Evolutionary conservation across 2,888 invertebrate genomes (phyloP).

Genomic region (Drosophila suboccidentalis): DNA sequence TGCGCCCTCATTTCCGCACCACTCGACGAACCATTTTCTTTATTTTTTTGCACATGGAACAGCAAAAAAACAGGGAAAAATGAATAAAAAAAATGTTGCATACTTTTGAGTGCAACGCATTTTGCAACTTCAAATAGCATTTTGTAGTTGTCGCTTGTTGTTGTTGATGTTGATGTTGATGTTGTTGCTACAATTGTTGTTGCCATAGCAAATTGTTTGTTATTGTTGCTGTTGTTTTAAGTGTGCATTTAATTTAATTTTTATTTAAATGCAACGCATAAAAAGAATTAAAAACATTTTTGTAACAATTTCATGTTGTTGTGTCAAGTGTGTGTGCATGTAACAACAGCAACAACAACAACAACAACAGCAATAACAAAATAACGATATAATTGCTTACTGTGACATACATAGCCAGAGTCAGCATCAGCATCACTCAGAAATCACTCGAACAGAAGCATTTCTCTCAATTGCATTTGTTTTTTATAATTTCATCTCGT

Average conservation of each 20-base stretch:
- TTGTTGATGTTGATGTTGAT: constrained; percentile 13
- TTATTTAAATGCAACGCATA: constrained; percentile 60
- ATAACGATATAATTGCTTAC: constrained; percentile 35
- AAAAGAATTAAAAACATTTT: constrained; percentile 47
- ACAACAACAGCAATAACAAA: constrained; percentile 12
- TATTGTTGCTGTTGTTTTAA: constrained; percentile 44
- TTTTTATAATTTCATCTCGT: neutral
- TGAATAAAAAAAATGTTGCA: constrained; percentile 54
- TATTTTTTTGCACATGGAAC: constrained; percentile 14
- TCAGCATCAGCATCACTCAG: constrained; percentile 12
- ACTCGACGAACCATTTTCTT: constrained; percentile 31
- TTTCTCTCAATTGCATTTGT: constrained; percentile 14
- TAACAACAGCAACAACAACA: constrained; percentile 25
- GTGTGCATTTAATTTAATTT: constrained; percentile 74
- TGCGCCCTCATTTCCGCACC: constrained; percentile 43
- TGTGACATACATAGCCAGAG: constrained; percentile 43
- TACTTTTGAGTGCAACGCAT: constrained; percentile 73
- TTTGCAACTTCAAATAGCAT: constrained; percentile 72
- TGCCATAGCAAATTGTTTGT: constrained; percentile 44
- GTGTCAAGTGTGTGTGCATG: constrained; percentile 16
- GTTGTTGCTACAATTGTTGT: constrained; percentile 16
- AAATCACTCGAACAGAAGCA: constrained; percentile 25
- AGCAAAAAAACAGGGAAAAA: neutral
- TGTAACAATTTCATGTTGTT: constrained; percentile 25
- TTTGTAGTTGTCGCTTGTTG: constrained; percentile 46